Evolutionary conservation across 2,888 invertebrate species (phyloP).

Genomic region (Lycia hirtaria): DNA sequence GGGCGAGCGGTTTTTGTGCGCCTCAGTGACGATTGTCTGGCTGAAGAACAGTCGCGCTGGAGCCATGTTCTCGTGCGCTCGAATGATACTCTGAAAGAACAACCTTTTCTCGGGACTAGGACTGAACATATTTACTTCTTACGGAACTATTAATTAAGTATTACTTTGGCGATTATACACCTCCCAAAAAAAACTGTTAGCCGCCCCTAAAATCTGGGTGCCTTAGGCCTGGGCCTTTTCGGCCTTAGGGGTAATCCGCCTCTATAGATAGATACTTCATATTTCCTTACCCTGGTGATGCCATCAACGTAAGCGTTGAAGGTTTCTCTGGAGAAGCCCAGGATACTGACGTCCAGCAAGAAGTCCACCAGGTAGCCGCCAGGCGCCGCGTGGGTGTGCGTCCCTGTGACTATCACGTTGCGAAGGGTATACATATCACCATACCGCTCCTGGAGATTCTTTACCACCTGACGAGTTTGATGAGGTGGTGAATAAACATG

Average conservation of each 20-base stretch:
- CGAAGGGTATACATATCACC: slow-evolving; percentile 89
- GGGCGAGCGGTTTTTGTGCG: slow-evolving; percentile 93
- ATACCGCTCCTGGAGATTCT: slow-evolving; percentile 87
- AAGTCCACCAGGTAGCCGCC: slow-evolving; percentile 95
- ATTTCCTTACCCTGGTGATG: slow-evolving; percentile 67
- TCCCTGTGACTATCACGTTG: slow-evolving; percentile 95
- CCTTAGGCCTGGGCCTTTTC: too few species aligned
- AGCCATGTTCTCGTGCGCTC: slow-evolving; percentile 72
- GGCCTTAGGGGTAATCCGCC: too few species aligned
- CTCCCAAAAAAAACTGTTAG: too few species aligned
- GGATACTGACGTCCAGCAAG: slow-evolving; percentile 93
- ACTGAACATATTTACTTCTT: too few species aligned
- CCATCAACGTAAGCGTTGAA: slow-evolving; percentile 75
- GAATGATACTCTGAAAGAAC: slow-evolving; percentile 70
- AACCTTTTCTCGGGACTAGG: background rate
- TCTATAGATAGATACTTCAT: background rate
- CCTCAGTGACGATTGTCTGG: slow-evolving; percentile 85
- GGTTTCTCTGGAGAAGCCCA: slow-evolving; percentile 87
- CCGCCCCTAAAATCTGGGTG: too few species aligned
- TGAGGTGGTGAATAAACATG: background rate
- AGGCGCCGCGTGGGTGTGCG: slow-evolving; percentile 95
- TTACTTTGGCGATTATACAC: too few species aligned
- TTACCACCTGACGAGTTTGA: slow-evolving; percentile 87
- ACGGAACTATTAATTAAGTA: too few species aligned
- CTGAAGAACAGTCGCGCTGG: slow-evolving; percentile 87